Evolutionary conservation across 92 coral and sea anemone species (phyloP).

Genomic region (Epizoanthus stellaris): DNA sequence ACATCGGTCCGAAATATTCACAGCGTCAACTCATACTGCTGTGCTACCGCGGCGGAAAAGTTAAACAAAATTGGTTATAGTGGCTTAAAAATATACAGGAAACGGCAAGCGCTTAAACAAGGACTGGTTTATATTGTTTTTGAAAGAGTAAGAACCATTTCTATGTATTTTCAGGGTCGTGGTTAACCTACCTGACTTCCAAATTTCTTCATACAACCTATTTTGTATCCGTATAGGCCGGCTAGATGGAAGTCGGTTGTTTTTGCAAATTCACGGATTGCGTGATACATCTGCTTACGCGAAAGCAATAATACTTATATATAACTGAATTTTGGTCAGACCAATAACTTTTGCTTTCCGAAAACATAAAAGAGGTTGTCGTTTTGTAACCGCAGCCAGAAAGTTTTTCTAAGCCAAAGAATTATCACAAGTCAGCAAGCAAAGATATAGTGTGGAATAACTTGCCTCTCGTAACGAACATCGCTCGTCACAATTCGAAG

Average conservation of each 20-base stretch:
- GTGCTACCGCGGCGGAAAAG: too few relatives aligned
- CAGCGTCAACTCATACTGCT: too few relatives aligned
- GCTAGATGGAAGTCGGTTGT: too few relatives aligned
- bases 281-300: too few relatives aligned
- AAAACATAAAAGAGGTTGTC: neutral
- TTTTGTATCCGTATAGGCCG: neutral
- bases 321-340: too few relatives aligned
- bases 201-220: neutral
- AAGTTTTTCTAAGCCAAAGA: too few relatives aligned
- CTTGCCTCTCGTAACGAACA: slow-evolving; percentile 73
- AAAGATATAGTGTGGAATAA: neutral
- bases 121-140: neutral
- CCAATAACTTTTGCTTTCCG: too few relatives aligned
- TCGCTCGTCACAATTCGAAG: slow-evolving; percentile 80
- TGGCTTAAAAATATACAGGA: neutral
- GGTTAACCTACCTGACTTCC: neutral
- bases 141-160: neutral
- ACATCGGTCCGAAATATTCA: too few relatives aligned
- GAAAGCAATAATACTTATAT: too few relatives aligned
- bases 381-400: slow-evolving; percentile 5
- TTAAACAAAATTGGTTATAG: neutral
- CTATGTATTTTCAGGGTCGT: neutral
- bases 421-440: too few relatives aligned
- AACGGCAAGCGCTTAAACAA: slow-evolving; percentile 1
- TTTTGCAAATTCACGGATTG: too few relatives aligned